Base-by-base conservation (phyloP, 2,797 vertebrate genomes). In the Sarcoramphus papa region DNA sequence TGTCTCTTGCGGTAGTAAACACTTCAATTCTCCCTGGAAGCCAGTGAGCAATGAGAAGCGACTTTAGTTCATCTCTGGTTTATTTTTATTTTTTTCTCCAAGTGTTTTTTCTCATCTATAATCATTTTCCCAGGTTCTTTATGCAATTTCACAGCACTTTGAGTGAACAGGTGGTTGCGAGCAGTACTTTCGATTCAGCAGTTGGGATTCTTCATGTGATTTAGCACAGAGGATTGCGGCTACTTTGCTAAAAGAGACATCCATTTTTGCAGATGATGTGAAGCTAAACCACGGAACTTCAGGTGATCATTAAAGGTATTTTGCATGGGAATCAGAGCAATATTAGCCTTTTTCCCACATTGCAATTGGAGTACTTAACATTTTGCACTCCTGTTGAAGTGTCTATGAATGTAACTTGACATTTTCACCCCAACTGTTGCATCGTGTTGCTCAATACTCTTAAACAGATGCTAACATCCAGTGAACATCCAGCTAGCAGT, bases 381-480 rank as follows among this genome's bases (percentile, higher is more conserved):
- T 93, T 95, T 93, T 92, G 85, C 75, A 50, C 85, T 91, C 62
- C 82, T 28, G 27, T 90, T 88, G 82, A 92, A 92, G 73, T 84
- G 87, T 84, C 94, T 90, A 10, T 84, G 94, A 73, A 80, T 48
- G 37, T 35, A 90, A 92, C 84, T 95, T 95, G 90, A 83, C 85
- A 93, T 97, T 96, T 95, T 95, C 83, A 89, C 94, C 92, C 74
- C 74, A 85, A 90, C 33, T 82, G 74, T 80, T 94, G 60, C 63
- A 64, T 31, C 74, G 21, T 95, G 83, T 97, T 97, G 92, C 97
- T 95, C 94, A 97, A 95, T 96, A 94, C n/a, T 85, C 64, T 51
- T 73, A 74, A 89, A 79, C 95, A 97, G 93, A 95, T 97, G 95
- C 97, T 93, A 85, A 70, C 4, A 27, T 80, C 63, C 92, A 87